Conservation (phyloP, 2,797 vertebrate genomes). For the Otolemur crassicaudatus region DNA sequence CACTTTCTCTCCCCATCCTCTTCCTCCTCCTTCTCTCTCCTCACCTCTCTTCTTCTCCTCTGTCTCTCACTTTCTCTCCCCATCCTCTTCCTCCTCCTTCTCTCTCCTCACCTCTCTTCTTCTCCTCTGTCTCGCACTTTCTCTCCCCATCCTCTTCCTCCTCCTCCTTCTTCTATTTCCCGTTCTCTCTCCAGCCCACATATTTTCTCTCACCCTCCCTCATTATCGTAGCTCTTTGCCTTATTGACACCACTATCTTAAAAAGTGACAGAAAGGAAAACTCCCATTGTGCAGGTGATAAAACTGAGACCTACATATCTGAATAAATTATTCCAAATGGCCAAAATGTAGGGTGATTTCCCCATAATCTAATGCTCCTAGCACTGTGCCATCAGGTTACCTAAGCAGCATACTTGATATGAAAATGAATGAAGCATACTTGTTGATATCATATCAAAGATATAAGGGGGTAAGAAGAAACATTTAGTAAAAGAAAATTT, state of each 20-base stretch:
- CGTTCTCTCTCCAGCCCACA: background rate
- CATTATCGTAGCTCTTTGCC: background rate
- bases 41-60: accelerated
- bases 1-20: too few species aligned
- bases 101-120: too few species aligned
- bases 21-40: accelerated
- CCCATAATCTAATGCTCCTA: background rate
- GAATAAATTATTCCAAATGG: background rate
- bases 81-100: background rate
- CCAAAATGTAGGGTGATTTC: background rate
- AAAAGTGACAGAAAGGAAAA: constrained; percentile 3
- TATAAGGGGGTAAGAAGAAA: background rate
- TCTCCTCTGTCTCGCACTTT: background rate
- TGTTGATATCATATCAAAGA: background rate
- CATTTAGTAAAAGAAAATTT: background rate
- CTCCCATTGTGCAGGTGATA: background rate
- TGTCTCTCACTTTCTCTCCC: accelerated
- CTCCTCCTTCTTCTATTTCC: accelerated
- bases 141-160: accelerated
- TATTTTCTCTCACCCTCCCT: background rate
- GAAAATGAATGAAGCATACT: background rate
- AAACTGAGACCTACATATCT: background rate
- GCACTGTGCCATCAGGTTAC: background rate
- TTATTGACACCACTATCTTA: background rate
- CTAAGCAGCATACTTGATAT: background rate